Evolutionary conservation across 1,140 invertebrate species (phyloP).

Genomic region (Lepidurus arcticus): DNA sequence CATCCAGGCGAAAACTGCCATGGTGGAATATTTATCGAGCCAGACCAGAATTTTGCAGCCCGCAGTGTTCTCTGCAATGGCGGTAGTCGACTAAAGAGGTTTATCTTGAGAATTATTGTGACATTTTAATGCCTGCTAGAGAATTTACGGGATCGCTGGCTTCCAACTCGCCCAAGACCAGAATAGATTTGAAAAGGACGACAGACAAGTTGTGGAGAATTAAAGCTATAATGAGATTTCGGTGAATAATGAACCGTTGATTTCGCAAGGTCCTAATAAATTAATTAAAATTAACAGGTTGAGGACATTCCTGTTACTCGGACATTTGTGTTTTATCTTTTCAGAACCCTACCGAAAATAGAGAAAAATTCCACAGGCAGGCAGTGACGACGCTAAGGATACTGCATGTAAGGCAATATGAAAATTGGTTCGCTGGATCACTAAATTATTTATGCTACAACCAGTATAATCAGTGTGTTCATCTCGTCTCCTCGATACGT

Average conservation of each 20-base stretch:
- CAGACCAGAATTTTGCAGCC: slow-evolving; percentile 50
- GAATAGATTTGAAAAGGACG: slow-evolving; percentile 46
- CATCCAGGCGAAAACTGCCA: slow-evolving; percentile 55
- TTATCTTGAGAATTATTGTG: slow-evolving; percentile 47
- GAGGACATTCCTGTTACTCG: background rate
- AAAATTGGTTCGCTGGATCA: slow-evolving; percentile 47
- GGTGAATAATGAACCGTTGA: slow-evolving; percentile 49
- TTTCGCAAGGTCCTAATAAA: slow-evolving; percentile 43
- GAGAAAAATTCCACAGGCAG: slow-evolving; percentile 51
- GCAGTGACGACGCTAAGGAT: slow-evolving; percentile 48
- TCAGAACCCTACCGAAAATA: slow-evolving; percentile 43
- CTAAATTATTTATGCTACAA: slow-evolving; percentile 49
- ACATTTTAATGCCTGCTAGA: slow-evolving; percentile 42
- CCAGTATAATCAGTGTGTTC: slow-evolving; percentile 49
- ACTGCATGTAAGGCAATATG: slow-evolving; percentile 48
- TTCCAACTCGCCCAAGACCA: slow-evolving; percentile 28
- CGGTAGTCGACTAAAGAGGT: slow-evolving; percentile 41
- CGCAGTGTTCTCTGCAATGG: slow-evolving; percentile 47
- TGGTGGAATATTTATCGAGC: slow-evolving; percentile 47
- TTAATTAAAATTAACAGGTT: background rate
- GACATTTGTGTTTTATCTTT: background rate
- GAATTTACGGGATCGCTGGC: slow-evolving; percentile 20
- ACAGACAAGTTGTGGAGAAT: slow-evolving; percentile 50
- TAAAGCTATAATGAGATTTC: slow-evolving; percentile 53
- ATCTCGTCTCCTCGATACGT: slow-evolving; percentile 45